Conservation (phyloP, 2,888 invertebrate species). For the Cremastinae sp. region DNA sequence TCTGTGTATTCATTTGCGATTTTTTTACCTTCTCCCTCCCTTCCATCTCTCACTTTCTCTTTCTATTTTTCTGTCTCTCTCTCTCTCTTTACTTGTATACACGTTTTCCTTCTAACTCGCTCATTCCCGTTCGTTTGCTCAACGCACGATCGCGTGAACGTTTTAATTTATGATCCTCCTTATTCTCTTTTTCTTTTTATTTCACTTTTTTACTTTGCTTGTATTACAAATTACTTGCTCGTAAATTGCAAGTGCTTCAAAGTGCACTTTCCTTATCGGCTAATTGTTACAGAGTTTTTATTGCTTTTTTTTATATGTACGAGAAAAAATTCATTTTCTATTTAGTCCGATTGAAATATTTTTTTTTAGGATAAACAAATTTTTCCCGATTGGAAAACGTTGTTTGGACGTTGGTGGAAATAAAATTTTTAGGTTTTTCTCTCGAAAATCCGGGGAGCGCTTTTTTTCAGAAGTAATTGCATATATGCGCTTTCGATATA, state of each 20-base stretch:
- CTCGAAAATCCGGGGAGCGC: too few relatives aligned
- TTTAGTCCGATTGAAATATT: too few relatives aligned
- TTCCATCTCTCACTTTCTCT: slow-evolving; percentile 3
- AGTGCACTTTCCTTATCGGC: neutral
- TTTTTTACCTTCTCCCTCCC: neutral
- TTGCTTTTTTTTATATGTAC: too few relatives aligned
- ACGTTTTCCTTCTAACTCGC: slow-evolving; percentile 35
- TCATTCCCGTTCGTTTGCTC: slow-evolving; percentile 47
- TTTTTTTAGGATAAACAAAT: too few relatives aligned
- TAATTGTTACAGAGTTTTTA: too few relatives aligned
- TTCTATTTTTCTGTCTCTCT: slow-evolving; percentile 11
- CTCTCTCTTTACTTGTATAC: slow-evolving; percentile 14
- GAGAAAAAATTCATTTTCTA: too few relatives aligned
- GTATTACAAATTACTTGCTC: neutral
- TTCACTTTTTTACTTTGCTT: slow-evolving; percentile 14
- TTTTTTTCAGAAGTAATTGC: too few relatives aligned
- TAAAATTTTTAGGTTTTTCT: too few relatives aligned
- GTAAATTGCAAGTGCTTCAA: neutral
- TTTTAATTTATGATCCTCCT: slow-evolving; percentile 7
- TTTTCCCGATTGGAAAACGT: too few relatives aligned
- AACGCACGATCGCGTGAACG: slow-evolving; percentile 30
- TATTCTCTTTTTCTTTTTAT: slow-evolving; percentile 1
- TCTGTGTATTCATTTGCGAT: slow-evolving; percentile 51
- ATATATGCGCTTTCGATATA: neutral
- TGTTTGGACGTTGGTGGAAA: too few relatives aligned